These are phyloP conservation scores for Pelodiscus sinensis DNA, from an alignment of 2,113 vertebrate genomes.

Conservation along the genomic window DNA sequence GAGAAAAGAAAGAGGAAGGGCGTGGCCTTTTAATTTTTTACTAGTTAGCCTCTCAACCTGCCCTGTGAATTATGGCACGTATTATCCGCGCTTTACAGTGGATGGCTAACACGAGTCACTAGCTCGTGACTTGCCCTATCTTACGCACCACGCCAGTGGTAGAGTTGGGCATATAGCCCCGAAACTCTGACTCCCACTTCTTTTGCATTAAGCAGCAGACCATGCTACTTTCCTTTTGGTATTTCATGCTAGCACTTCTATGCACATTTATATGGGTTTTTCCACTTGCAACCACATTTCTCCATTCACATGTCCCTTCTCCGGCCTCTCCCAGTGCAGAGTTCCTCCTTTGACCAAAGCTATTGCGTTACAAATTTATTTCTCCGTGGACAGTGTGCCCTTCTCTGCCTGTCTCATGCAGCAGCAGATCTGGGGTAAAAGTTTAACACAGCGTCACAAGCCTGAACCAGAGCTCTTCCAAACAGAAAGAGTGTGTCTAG, in stretches of 20 bases:
- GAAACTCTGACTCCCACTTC: neutral
- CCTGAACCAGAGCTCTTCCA: fast-evolving
- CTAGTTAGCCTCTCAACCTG: too few species aligned
- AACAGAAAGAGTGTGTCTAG: neutral
- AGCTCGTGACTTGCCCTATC: fast-evolving
- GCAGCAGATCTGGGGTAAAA: conserved; percentile 66
- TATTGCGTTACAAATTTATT: fast-evolving
- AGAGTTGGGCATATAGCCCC: too few species aligned
- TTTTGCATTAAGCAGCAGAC: neutral
- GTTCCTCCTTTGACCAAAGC: neutral
- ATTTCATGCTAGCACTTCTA: fast-evolving
- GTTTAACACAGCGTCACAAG: conserved; percentile 22
- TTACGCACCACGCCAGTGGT: neutral
- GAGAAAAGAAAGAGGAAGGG: too few species aligned
- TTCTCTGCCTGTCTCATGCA: neutral
- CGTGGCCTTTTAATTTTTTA: too few species aligned
- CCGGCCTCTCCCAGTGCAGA: neutral
- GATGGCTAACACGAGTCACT: neutral
- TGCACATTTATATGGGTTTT: neutral
- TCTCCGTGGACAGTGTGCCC: fast-evolving
- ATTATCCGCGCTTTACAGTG: neutral
- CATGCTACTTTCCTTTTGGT: neutral
- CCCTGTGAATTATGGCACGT: neutral
- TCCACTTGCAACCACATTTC: neutral
- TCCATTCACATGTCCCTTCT: fast-evolving